phyloP scores from a whole-genome alignment of 1,140 invertebrate species.

The Xylocopa sonorina region DNA sequence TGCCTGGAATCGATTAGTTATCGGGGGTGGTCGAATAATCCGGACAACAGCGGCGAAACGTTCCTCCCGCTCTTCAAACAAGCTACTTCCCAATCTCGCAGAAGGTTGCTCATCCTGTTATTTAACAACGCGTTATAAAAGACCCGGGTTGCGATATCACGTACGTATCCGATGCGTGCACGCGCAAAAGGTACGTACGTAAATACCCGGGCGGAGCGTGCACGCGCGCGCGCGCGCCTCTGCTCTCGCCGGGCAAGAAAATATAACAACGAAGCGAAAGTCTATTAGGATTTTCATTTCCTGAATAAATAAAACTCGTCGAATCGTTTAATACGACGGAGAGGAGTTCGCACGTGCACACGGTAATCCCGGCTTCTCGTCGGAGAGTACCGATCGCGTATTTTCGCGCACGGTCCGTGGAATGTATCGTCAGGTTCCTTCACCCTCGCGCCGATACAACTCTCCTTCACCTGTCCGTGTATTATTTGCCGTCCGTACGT shows the following conservation, averaged over 20 bases:
- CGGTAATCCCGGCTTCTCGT: conserved; percentile 64
- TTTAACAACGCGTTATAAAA: conserved; percentile 46
- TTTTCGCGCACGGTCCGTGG: conserved; percentile 26
- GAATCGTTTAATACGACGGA: conserved; percentile 68
- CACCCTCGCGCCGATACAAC: background rate
- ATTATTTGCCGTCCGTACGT: conserved; percentile 1
- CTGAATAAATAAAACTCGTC: conserved; percentile 69
- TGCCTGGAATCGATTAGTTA: background rate
- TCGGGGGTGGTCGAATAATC: background rate
- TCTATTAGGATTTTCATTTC: conserved; percentile 72
- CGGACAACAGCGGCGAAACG: conserved; percentile 3
- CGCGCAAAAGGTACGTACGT: conserved; percentile 59
- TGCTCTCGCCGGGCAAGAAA: conserved; percentile 60
- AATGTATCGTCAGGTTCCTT: conserved; percentile 20
- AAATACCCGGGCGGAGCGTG: conserved; percentile 52
- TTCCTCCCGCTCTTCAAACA: conserved; percentile 23
- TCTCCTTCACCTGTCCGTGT: background rate
- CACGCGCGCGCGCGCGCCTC: no score
- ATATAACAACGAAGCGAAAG: conserved; percentile 69
- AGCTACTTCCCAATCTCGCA: conserved; percentile 20
- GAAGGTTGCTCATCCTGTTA: conserved; percentile 54
- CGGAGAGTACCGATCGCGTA: conserved; percentile 45
- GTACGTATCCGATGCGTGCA: conserved; percentile 51
- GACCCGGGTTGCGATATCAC: conserved; percentile 46
- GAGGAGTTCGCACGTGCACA: conserved; percentile 63